phyloP scores from a whole-genome alignment of 2,888 invertebrate genomes.

The Phortica okadai region DNA sequence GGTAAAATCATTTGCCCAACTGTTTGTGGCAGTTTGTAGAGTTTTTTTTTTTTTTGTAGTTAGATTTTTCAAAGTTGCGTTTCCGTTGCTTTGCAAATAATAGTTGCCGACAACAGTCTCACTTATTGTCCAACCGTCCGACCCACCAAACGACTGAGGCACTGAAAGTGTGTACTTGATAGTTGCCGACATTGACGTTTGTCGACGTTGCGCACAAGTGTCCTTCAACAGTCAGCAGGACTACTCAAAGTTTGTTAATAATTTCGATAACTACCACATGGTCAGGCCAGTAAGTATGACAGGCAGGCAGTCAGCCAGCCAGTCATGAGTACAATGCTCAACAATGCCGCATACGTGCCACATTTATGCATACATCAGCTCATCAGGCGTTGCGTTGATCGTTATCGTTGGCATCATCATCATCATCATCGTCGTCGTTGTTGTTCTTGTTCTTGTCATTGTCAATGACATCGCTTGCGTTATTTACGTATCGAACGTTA shows the following conservation, averaged over 20 bases:
- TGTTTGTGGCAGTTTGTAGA: slow-evolving; percentile 34
- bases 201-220: slow-evolving; percentile 19
- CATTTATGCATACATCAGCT: slow-evolving; percentile 31
- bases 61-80: not conserved
- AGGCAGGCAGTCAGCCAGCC: not conserved
- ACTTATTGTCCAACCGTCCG: slow-evolving; percentile 38
- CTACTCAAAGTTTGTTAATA: slow-evolving; percentile 31
- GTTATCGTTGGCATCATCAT: not conserved
- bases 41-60: slow-evolving; percentile 29
- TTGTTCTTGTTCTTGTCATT: not conserved
- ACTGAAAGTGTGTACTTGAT: slow-evolving; percentile 33
- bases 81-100: slow-evolving; percentile 58
- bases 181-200: slow-evolving; percentile 12
- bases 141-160: slow-evolving; percentile 20
- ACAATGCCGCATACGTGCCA: slow-evolving; percentile 14
- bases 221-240: slow-evolving; percentile 19
- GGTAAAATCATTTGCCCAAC: slow-evolving; percentile 31
- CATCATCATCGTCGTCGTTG: too few relatives aligned
- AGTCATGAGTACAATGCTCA: not conserved
- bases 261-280: slow-evolving; percentile 10
- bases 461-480: not conserved
- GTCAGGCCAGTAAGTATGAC: not conserved
- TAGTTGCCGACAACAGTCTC: slow-evolving; percentile 52
- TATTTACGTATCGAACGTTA: slow-evolving; percentile 2
- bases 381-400: slow-evolving; percentile 1